Evolutionary conservation across 1,140 invertebrate species (phyloP).

Genomic region (Epicauta chinensis): DNA sequence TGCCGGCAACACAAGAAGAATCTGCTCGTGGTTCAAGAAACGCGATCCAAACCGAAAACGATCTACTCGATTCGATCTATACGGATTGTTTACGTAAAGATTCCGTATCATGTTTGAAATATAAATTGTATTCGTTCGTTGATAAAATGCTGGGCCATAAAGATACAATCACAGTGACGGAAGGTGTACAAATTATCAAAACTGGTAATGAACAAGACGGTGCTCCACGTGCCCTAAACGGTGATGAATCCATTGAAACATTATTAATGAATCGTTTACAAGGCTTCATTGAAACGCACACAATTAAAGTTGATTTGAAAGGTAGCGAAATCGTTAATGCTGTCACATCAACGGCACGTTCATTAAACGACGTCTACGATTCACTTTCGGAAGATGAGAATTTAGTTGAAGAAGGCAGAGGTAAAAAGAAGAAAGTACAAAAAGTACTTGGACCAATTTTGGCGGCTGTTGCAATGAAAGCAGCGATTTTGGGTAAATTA

Average conservation of each 20-base stretch:
- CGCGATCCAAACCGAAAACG: conserved; percentile 60
- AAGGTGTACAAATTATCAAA: conserved; percentile 75
- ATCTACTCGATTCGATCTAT: conserved; percentile 67
- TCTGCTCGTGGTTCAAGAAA: conserved; percentile 47
- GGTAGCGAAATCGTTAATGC: conserved; percentile 74
- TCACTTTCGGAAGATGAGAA: conserved; percentile 52
- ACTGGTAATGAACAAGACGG: conserved; percentile 58
- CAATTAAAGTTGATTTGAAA: conserved; percentile 76
- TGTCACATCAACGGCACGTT: conserved; percentile 68
- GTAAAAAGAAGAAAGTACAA: conserved; percentile 74
- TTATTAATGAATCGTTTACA: conserved; percentile 60
- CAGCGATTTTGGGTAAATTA: conserved; percentile 67
- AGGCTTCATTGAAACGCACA: conserved; percentile 68
- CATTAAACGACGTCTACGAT: conserved; percentile 64
- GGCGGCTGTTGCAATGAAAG: conserved; percentile 66
- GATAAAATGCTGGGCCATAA: conserved; percentile 73
- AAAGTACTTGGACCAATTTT: conserved; percentile 73
- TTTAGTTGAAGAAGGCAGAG: conserved; percentile 57
- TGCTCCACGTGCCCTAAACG: conserved; percentile 61
- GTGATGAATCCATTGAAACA: conserved; percentile 58
- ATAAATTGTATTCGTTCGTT: conserved; percentile 75
- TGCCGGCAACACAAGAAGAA: conserved; percentile 52
- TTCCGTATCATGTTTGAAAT: conserved; percentile 72
- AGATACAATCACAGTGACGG: conserved; percentile 68
- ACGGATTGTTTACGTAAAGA: conserved; percentile 72